These are phyloP conservation scores for Chouioia cunea DNA, from an alignment of 2,888 invertebrate genomes.

Conservation along the genomic window DNA sequence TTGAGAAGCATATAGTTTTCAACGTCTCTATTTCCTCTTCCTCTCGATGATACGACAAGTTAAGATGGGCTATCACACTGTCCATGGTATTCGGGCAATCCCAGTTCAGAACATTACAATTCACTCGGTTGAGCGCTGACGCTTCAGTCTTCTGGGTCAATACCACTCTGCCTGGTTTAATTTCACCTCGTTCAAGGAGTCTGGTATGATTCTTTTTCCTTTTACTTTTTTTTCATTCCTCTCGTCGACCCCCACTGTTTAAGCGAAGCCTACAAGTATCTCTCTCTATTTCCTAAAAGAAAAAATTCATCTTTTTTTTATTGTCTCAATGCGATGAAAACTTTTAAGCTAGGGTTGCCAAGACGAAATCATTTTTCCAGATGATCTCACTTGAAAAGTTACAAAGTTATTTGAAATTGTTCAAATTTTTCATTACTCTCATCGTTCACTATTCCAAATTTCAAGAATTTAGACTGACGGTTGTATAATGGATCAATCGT, in stretches of 20 bases:
- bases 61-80: not conserved
- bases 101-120: constrained; percentile 31
- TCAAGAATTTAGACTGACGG: too few species aligned
- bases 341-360: too few species aligned
- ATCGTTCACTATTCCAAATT: too few species aligned
- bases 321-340: too few species aligned
- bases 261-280: not conserved
- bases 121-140: constrained; percentile 46
- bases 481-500: too few species aligned
- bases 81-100: constrained; percentile 7
- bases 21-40: not conserved
- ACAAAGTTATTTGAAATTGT: too few species aligned
- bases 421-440: too few species aligned
- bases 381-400: too few species aligned
- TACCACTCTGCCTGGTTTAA: constrained; percentile 52
- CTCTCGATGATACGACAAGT: constrained; percentile 4
- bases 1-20: too few species aligned
- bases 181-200: constrained; percentile 45
- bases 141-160: constrained; percentile 49
- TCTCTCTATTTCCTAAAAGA: too few species aligned
- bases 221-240: constrained; percentile 4
- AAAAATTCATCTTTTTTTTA: too few species aligned
- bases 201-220: not conserved
- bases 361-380: too few species aligned
- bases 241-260: not conserved